phyloP scores from a whole-genome alignment of 2,113 vertebrate species.

The Hipposideros armiger region DNA sequence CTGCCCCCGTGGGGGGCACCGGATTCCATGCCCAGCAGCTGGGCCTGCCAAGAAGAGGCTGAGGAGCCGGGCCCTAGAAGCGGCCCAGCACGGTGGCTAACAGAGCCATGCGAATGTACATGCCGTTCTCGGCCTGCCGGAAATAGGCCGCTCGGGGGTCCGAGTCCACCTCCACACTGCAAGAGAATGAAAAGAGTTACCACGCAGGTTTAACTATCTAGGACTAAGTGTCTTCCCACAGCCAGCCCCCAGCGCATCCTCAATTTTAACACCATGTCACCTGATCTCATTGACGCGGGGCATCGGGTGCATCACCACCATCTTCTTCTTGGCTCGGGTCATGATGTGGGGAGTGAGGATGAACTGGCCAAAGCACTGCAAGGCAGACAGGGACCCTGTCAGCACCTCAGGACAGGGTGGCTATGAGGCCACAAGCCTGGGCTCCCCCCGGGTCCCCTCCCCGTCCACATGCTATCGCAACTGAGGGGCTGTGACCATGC shows the following conservation, averaged over 20 bases:
- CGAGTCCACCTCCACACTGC: constrained; percentile 95
- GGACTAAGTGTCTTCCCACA: neutral
- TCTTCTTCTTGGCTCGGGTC: constrained; percentile 97
- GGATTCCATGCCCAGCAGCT: constrained; percentile 49
- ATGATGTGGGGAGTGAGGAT: constrained; percentile 98
- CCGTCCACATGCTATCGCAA: neutral
- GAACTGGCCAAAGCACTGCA: constrained; percentile 97
- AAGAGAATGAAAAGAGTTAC: neutral
- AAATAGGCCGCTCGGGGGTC: constrained; percentile 97
- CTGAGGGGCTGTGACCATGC: neutral
- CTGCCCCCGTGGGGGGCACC: constrained; percentile 74
- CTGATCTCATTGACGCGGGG: constrained; percentile 98
- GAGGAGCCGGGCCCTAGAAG: constrained; percentile 76
- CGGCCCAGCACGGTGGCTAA: constrained; percentile 94
- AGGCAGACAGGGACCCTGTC: neutral
- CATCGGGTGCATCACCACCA: constrained; percentile 99
- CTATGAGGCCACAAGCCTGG: neutral
- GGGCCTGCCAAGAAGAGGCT: neutral
- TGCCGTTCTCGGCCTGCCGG: constrained; percentile 97
- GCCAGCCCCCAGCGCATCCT: neutral
- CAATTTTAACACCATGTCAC: constrained; percentile 68
- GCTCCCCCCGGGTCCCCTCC: rapidly evolving
- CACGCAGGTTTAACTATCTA: rapidly evolving
- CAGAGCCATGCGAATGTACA: constrained; percentile 98
- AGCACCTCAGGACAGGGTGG: neutral